These are phyloP conservation scores for Artibeus lituratus DNA, from an alignment of 2,797 vertebrate species.

Conservation along the genomic window DNA sequence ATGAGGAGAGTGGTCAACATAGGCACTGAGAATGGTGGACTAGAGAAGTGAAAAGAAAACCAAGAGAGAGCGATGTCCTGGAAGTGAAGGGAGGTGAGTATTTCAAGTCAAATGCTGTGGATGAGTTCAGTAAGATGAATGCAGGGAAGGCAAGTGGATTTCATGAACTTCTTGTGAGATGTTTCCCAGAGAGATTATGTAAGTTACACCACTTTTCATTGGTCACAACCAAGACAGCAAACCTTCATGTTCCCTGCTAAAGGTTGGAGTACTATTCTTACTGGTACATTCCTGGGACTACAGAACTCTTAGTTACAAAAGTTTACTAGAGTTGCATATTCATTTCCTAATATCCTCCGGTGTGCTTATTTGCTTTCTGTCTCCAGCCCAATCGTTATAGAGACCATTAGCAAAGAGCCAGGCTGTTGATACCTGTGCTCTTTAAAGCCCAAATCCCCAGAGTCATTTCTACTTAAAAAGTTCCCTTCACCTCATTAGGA, in stretches of 20 bases:
- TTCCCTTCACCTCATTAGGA: background rate
- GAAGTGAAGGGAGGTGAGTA: background rate
- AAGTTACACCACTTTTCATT: background rate
- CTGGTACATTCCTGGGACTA: too few species aligned
- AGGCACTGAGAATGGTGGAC: background rate
- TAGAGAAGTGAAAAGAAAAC: background rate
- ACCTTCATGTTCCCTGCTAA: background rate
- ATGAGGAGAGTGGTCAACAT: background rate
- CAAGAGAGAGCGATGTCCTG: accelerated
- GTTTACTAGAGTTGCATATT: too few species aligned
- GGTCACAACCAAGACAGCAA: background rate
- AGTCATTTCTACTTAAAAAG: background rate
- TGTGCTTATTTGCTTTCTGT: background rate
- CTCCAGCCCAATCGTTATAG: background rate
- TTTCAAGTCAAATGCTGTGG: background rate
- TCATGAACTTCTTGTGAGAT: background rate
- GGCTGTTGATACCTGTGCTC: accelerated
- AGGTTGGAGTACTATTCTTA: background rate
- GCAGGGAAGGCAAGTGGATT: background rate
- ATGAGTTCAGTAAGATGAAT: background rate
- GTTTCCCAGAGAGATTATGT: background rate
- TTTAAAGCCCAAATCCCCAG: background rate
- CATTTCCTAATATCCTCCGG: background rate
- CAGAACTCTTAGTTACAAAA: background rate
- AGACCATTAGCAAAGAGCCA: background rate